Evolutionary conservation across 1,140 invertebrate species (phyloP), one percentile per base, ranked within the genome.

Genomic region (Danaus melanippus): DNA sequence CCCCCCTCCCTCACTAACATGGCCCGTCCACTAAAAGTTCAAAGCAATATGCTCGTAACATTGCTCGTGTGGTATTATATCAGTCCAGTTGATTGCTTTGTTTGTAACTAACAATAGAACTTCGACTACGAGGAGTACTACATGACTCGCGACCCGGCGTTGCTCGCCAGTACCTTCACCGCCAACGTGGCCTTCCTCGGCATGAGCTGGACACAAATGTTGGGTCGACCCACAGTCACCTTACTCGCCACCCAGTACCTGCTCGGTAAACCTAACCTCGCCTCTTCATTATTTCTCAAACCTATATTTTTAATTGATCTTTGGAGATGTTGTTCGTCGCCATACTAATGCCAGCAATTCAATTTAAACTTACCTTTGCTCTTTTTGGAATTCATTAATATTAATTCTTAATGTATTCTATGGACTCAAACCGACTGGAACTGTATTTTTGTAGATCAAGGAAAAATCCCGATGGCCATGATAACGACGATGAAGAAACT

Each of bases 401-500:
- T 32, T 32, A 5, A 32, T 3, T 32, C 21, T 32, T 32, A 32
- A 32, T 32, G 7, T 32, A 32, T 32, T 32, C 6, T 32, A 32
- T 32, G 21, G 21, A 32, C 21, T 7, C 2, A 32, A 8, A 32
- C 21, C 6, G 21, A 32, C 21, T 7, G 6, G 0, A 32, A 32
- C 6, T 32, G 6, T 32, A 32, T 32, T 32, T 32, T n/a, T 91
- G 62, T 86, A 98, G 97, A 98, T 89, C 92, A 97, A 86, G 94
- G 95, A 50, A 94, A 93, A 84, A 93, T 98, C 52, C 97, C 96
- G 7, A 89, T 95, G 72, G 95, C 97, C 0, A 96, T 99, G 91
- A 93, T 98, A 64, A 97, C 96, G 11, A 99, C 97, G 4, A 97
- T 99, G 89, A 97, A 98, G 76, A 99, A 99, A 86, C 87, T 99